These are phyloP conservation scores for Anhinga anhinga DNA, from an alignment of 2,113 vertebrate genomes.

Conservation along the genomic window DNA sequence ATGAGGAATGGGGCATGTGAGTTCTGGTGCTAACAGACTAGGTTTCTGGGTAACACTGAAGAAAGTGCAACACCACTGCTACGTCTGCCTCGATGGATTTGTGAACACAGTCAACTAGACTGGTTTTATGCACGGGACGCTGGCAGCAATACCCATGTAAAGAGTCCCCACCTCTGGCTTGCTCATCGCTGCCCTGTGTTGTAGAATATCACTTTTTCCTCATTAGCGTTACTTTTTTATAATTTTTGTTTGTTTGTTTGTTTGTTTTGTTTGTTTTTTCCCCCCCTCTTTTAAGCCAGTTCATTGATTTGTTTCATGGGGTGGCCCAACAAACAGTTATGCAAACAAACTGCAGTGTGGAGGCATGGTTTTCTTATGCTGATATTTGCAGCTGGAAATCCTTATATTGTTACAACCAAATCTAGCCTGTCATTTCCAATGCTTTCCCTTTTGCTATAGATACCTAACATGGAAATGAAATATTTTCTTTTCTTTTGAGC, in stretches of 20 bases:
- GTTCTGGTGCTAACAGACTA: neutral
- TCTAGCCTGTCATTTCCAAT: neutral
- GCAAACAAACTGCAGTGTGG: neutral
- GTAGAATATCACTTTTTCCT: neutral
- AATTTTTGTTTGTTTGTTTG: no score
- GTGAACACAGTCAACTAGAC: neutral
- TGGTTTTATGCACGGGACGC: fast-evolving
- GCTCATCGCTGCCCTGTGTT: neutral
- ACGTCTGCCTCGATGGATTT: fast-evolving
- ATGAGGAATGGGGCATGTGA: neutral
- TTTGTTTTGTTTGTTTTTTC: no score
- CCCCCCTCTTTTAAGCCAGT: neutral
- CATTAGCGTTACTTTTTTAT: neutral
- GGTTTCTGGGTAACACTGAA: neutral
- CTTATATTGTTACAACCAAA: neutral
- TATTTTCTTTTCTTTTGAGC: neutral
- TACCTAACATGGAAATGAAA: neutral
- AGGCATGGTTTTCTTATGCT: neutral
- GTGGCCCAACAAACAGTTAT: neutral
- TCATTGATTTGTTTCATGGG: neutral
- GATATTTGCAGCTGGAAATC: neutral
- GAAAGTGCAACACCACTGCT: fast-evolving
- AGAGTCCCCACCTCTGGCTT: neutral
- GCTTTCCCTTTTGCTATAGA: neutral
- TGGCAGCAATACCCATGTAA: neutral